These are phyloP conservation scores for Theropithecus gelada DNA, from an alignment of 2,113 vertebrate species.

Conservation along the genomic window DNA sequence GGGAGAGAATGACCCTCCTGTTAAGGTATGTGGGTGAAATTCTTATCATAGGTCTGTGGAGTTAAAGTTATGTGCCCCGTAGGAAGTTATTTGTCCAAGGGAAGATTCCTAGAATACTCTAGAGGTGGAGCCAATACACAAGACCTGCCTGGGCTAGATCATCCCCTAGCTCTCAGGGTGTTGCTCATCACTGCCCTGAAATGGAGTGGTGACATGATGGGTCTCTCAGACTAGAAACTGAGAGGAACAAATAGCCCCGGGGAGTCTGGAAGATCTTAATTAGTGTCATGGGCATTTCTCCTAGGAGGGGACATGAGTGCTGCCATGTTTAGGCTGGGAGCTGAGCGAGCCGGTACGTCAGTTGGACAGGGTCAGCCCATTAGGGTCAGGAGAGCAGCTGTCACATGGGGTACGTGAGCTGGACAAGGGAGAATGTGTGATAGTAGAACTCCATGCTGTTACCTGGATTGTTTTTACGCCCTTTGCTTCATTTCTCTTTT, in stretches of 20 bases:
- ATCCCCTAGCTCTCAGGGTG: not conserved
- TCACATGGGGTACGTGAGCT: not conserved
- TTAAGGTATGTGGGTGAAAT: not conserved
- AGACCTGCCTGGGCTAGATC: not conserved
- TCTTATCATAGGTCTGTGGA: not conserved
- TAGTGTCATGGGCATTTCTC: not conserved
- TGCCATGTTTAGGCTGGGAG: not conserved
- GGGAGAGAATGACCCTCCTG: not conserved
- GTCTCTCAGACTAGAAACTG: not conserved
- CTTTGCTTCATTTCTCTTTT: slow-evolving; percentile 17
- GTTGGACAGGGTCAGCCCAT: not conserved
- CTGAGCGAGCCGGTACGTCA: not conserved
- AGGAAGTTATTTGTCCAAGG: not conserved
- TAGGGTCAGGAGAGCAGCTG: not conserved
- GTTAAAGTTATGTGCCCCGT: not conserved
- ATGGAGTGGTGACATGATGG: not conserved
- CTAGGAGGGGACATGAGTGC: not conserved
- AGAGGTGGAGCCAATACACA: not conserved
- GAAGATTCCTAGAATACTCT: not conserved
- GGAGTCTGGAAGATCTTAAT: not conserved
- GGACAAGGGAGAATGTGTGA: not conserved
- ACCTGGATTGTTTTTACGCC: not conserved
- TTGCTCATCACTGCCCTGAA: not conserved
- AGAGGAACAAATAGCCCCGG: not conserved
- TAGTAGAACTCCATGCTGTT: not conserved